Conservation (phyloP, 2,113 vertebrate species). For the Antennarius striatus region DNA sequence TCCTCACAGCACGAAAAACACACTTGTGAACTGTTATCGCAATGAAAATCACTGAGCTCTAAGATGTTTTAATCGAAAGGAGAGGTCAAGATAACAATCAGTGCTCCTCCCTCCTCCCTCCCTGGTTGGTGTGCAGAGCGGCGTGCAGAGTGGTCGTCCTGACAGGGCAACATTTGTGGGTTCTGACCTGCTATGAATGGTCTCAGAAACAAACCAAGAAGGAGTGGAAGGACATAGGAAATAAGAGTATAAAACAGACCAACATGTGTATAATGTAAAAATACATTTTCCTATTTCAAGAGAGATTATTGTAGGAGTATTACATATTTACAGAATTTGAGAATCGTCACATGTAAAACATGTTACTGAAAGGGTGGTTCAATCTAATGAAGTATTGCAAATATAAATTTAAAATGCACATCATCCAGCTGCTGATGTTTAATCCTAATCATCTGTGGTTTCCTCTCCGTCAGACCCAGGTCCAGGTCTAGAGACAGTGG, state of each 20-base stretch:
- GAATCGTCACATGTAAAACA: too few species aligned
- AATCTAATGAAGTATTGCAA: neutral
- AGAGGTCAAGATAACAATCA: conserved; percentile 37
- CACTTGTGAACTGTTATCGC: conserved; percentile 42
- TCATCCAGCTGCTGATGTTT: neutral
- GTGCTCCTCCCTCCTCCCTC: conserved; percentile 32
- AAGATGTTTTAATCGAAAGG: conserved; percentile 8
- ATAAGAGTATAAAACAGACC: neutral
- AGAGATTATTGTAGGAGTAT: too few species aligned
- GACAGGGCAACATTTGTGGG: conserved; percentile 12
- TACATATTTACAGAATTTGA: too few species aligned
- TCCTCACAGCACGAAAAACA: conserved; percentile 14
- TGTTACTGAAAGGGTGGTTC: neutral
- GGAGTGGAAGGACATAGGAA: neutral
- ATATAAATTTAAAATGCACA: too few species aligned
- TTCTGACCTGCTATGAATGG: conserved; percentile 23
- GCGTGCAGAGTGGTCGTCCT: conserved; percentile 45
- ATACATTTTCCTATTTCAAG: conserved; percentile 2
- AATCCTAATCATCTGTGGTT: neutral
- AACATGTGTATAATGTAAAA: neutral
- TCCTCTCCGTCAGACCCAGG: conserved; percentile 82
- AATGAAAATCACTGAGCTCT: conserved; percentile 29
- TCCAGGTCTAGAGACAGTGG: conserved; percentile 96
- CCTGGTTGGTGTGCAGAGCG: conserved; percentile 17
- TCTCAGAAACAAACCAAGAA: neutral